Percentiles rank a stretch among this genome's conserved stretches.
phyloP scores from a whole-genome alignment of 2,113 vertebrate genomes.

The Paramisgurnus dabryanus region DNA sequence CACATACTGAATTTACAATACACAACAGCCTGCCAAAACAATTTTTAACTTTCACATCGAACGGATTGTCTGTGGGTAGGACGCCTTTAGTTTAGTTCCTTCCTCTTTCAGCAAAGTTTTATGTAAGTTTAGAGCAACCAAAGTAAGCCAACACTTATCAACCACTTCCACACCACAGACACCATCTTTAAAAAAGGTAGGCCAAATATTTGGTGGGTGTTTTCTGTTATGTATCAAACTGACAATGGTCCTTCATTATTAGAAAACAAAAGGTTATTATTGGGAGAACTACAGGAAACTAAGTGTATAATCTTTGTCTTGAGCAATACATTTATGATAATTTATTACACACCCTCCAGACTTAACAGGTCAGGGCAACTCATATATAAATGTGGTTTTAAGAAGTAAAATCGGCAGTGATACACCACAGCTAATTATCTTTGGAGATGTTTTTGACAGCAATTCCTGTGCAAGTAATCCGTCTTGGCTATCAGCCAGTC shows the following conservation, averaged over 20 bases:
- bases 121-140: constrained; percentile 14
- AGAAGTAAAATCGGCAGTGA: constrained; percentile 63
- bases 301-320: constrained; percentile 35
- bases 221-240: constrained; percentile 14
- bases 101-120: not conserved
- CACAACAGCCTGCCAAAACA: not conserved
- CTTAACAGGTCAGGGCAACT: constrained; percentile 40
- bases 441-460: constrained; percentile 71
- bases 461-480: constrained; percentile 67
- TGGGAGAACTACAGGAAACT: constrained; percentile 43
- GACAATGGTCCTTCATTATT: constrained; percentile 3
- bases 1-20: not conserved
- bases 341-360: constrained; percentile 41
- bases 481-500: constrained; percentile 64
- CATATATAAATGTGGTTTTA: constrained; percentile 44
- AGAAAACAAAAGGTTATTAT: constrained; percentile 26
- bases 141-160: not conserved
- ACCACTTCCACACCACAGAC: constrained; percentile 10
- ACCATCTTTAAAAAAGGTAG: not conserved
- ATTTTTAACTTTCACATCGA: not conserved
- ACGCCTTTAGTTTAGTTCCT: not conserved
- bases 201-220: constrained; percentile 13
- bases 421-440: constrained; percentile 71
- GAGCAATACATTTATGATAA: constrained; percentile 23
- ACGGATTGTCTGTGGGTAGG: not conserved